Evolutionary conservation across 2,888 invertebrate genomes (phyloP), one percentile per base, ranked within the genome.

Genomic region (Hyalella azteca): DNA sequence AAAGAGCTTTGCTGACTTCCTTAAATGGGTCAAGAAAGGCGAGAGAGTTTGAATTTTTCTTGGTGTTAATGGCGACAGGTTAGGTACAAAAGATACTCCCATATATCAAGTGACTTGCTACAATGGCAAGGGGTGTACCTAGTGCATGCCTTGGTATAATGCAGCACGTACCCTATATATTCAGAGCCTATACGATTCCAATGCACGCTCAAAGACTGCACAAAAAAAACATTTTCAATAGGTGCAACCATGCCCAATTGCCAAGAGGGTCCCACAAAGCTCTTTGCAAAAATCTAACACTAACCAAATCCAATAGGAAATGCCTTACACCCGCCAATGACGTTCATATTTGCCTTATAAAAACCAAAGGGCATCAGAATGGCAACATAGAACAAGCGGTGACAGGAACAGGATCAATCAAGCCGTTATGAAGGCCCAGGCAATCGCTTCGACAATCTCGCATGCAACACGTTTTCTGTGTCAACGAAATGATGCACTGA

Each of bases 231-330:
- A 36, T 45, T 66, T 66, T 36, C 36, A 66, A 36, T 32, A 32
- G 36, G 36, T 66, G 66, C 66, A 66, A 66, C 66, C 66, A 66
- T 66, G 66, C 66, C 66, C 66, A 66, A 66, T 66, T 66, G 66
- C 66, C 32, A 66, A 36, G 66, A 66, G 66, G 66, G n/a, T 66
- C 11, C 36, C 66, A 66, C 66, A 66, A 66, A 66, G 66, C n/a
- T 36, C 32, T 66, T 66, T 66, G 66, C 32, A 66, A 66, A 66
- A 66, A 66, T 66, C 36, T 19, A 29, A 13, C 66, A n/a, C 66
- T 66, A 66, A 66, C 66, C 32, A 36, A 66, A 66, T 36, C 66
- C 66, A 7, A 32, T 36, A n/a, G 15, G 36, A 36, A 29, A 26
- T 2, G 26, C 54, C 54, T 54, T 54, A 26, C 22, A 29, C 26